Conservation (phyloP, 2,888 invertebrate species). For the Zygogramma bicolorata region DNA sequence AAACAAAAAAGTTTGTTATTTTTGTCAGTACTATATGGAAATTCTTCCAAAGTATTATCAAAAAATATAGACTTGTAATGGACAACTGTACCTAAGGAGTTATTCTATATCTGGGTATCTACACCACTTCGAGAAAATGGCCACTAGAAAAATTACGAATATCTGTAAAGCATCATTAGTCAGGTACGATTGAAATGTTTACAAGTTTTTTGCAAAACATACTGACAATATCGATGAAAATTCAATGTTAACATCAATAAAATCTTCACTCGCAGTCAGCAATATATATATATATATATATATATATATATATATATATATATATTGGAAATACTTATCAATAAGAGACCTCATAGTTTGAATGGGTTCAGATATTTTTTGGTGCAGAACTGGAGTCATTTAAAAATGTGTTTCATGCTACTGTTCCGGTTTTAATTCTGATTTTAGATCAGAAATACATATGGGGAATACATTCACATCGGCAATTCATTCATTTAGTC, state of each 20-base stretch:
- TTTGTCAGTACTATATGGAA: constrained; percentile 59
- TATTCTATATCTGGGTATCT: constrained; percentile 48
- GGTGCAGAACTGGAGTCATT: too few relatives aligned
- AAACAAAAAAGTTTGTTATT: too few relatives aligned
- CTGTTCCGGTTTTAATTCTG: too few relatives aligned
- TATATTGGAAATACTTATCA: too few relatives aligned
- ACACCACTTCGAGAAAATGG: constrained; percentile 50
- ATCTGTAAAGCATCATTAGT: constrained; percentile 64
- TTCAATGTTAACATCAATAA: constrained; percentile 6
- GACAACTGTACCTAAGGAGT: constrained; percentile 55
- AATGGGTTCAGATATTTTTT: too few relatives aligned
- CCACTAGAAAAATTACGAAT: constrained; percentile 43
- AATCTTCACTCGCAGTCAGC: not conserved
- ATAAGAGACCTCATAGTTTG: too few relatives aligned
- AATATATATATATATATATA: too few relatives aligned
- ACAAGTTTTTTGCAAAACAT: constrained; percentile 43
- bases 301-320: too few relatives aligned
- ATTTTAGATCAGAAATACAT: too few relatives aligned
- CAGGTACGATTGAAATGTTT: constrained; percentile 62
- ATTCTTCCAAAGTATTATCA: constrained; percentile 30
- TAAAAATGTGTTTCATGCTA: too few relatives aligned
- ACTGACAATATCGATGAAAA: constrained; percentile 4
- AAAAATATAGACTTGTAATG: constrained; percentile 36
- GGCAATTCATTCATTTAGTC: too few relatives aligned
- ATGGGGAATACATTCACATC: too few relatives aligned